Percentiles rank a stretch among this genome's conserved stretches.
Evolutionary conservation across 2,113 vertebrate species (phyloP).

Genomic region (Tachuris rubrigastra): DNA sequence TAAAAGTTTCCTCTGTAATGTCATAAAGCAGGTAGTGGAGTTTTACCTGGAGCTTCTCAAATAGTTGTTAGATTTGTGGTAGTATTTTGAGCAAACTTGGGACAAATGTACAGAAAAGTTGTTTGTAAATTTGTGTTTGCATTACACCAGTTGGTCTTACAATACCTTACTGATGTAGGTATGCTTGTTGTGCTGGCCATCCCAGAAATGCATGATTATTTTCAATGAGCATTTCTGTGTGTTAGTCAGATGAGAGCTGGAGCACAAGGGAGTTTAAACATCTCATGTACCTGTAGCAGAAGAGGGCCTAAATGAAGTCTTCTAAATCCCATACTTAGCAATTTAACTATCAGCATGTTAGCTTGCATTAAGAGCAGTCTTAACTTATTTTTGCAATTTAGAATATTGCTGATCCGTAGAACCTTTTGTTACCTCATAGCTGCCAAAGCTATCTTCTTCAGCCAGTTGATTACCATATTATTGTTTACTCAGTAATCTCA

Average conservation of each 20-base stretch:
- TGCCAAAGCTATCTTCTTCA: not conserved
- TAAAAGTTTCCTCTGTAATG: not conserved
- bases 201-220: not conserved
- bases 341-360: not conserved
- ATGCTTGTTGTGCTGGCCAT: fast-evolving
- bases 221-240: not conserved
- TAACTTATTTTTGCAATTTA: not conserved
- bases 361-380: not conserved
- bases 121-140: not conserved
- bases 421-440: not conserved
- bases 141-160: not conserved
- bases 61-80: not conserved
- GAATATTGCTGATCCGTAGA: not conserved
- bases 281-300: not conserved
- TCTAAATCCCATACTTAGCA: not conserved
- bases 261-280: not conserved
- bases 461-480: not conserved
- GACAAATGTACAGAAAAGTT: not conserved
- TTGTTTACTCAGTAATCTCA: not conserved
- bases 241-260: not conserved
- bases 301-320: not conserved
- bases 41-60: not conserved
- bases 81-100: not conserved
- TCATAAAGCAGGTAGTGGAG: not conserved
- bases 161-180: not conserved